phyloP scores from a whole-genome alignment of 92 coral and sea anemone genomes.

The Isaurus tuberculatus region DNA sequence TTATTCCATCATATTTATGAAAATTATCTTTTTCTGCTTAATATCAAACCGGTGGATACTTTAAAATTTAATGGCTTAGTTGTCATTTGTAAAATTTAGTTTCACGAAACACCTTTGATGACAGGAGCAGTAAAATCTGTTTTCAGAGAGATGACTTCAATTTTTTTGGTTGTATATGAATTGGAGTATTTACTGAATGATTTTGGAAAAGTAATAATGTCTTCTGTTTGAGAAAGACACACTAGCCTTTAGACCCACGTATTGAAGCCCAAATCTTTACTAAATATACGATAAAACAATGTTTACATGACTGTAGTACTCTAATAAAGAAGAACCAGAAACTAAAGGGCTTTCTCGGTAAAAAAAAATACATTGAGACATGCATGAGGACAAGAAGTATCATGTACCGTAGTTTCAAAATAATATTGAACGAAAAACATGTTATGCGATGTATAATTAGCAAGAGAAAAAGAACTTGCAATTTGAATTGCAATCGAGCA shows the following conservation, averaged over 20 bases:
- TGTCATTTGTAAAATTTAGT: not conserved
- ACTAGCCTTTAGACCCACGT: not conserved
- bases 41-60: slow-evolving; percentile 22
- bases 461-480: slow-evolving; percentile 61
- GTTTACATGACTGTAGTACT: too few relatives aligned
- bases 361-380: slow-evolving; percentile 73
- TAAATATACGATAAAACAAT: too few relatives aligned
- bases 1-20: not conserved
- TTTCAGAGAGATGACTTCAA: not conserved
- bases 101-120: not conserved
- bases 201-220: not conserved
- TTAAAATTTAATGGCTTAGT: slow-evolving; percentile 7
- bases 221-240: not conserved
- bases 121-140: not conserved
- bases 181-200: not conserved
- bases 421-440: slow-evolving; percentile 63
- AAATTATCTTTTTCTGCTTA: not conserved
- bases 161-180: not conserved
- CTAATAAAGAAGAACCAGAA: slow-evolving; percentile 64
- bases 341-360: slow-evolving; percentile 69
- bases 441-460: slow-evolving; percentile 57
- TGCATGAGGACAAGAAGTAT: slow-evolving; percentile 64
- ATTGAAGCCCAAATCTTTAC: not conserved
- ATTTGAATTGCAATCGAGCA: too few relatives aligned
- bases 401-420: slow-evolving; percentile 46